Base-by-base conservation (phyloP, 2,113 vertebrate genomes). In the Petrocephalus zakoni region DNA sequence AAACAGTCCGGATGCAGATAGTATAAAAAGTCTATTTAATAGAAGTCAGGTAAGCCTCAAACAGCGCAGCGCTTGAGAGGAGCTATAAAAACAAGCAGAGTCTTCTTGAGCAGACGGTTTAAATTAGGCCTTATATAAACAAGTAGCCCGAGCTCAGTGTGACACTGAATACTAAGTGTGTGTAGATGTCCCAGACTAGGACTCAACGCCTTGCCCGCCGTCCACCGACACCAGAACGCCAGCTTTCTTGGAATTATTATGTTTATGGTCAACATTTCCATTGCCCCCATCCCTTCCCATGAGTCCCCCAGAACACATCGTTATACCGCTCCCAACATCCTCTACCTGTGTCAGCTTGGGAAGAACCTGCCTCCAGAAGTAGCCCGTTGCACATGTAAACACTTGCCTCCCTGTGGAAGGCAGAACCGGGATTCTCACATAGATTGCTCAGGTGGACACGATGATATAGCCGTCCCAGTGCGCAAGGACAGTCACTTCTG, bases 1-100 rank as follows among this genome's bases (percentile, higher is more conserved):
- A 95, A 96, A 96, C 93, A 95, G 92, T 89, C 88, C 90, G 90
- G 15, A 93, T 90, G 91, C 90, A 92, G 94, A 95, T 94, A 93
- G 93, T 92, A 94, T 95, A 95, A 96, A 46, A 96, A 95, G 94
- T 95, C 89, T 92, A 95, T 93, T 95, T 92, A 94, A 95, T 89
- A 87, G 88, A 87, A 55, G 8, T 93, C 94, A 96, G 94, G 94
- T 96, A 95, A 95, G 92, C 91, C 92, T 89, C 87, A 13, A 90
- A 87, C 87, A 90, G 55, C 64, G 42, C 88, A 78, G 86, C 86
- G 84, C 88, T 92, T 88, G 56, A 94, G 93, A 95, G 93, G 93
- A 96, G 93, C 90, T 94, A 88, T 89, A 90, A 92, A 95, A 94
- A 94, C 93, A 95, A 75, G 92, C 89, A 82, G 90, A 92, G 90